These are phyloP conservation scores for Ophion ventricosus DNA, from an alignment of 2,888 invertebrate species.

Conservation along the genomic window DNA sequence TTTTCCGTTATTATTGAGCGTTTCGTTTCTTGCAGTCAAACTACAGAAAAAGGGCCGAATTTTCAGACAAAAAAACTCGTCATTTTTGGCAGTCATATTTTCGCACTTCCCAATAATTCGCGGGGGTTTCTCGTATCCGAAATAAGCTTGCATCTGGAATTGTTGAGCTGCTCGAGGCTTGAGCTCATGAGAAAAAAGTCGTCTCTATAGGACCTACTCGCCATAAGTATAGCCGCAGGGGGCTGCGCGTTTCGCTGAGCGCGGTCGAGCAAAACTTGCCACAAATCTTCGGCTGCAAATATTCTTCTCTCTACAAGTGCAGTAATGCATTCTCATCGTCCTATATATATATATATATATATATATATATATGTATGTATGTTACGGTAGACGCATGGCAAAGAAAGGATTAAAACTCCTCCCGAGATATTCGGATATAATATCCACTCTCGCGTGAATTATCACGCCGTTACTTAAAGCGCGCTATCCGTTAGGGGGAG, in stretches of 20 bases:
- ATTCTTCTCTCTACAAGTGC: conserved; percentile 47
- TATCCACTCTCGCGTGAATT: conserved; percentile 76
- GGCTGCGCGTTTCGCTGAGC: conserved; percentile 60
- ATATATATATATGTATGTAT: conserved; percentile 25
- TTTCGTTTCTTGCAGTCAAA: not conserved
- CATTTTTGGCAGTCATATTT: not conserved
- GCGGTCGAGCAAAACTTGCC: conserved; percentile 59
- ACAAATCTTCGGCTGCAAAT: conserved; percentile 75
- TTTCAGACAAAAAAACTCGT: not conserved
- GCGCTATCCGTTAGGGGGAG: conserved; percentile 68
- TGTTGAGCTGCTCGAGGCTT: conserved; percentile 24
- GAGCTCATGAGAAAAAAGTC: conserved; percentile 9
- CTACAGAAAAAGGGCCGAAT: not conserved
- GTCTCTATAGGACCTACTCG: conserved; percentile 32
- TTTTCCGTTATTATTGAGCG: not conserved
- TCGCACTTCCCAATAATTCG: conserved; percentile 14
- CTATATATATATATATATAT: conserved; percentile 11
- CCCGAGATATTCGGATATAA: conserved; percentile 72
- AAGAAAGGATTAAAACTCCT: conserved; percentile 77
- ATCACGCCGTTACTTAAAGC: conserved; percentile 75
- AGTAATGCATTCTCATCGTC: conserved; percentile 42
- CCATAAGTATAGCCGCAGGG: conserved; percentile 74
- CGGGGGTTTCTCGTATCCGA: not conserved
- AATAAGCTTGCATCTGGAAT: conserved; percentile 46
- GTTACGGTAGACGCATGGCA: conserved; percentile 51